Evolutionary conservation across 1,140 invertebrate genomes (phyloP).

Genomic region (Camponotus vicinus): DNA sequence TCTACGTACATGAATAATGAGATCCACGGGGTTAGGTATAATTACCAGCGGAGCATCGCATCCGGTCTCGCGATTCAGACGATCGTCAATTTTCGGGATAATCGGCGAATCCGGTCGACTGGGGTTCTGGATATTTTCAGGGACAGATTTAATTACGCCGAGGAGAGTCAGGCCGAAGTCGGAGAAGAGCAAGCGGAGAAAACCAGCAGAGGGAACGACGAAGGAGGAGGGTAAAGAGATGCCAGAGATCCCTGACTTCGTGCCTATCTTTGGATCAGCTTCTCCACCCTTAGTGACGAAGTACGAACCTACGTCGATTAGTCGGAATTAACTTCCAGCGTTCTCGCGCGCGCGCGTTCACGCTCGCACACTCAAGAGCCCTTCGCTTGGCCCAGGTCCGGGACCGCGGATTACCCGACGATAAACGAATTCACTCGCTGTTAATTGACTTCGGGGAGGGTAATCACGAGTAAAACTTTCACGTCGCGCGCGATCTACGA

Average conservation of each 20-base stretch:
- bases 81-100: slow-evolving; percentile 72
- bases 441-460: slow-evolving; percentile 70
- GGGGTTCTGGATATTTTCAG: slow-evolving; percentile 66
- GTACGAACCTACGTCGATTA: slow-evolving; percentile 72
- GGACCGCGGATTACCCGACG: slow-evolving; percentile 67
- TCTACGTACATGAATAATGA: slow-evolving; percentile 75
- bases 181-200: not conserved
- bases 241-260: slow-evolving; percentile 53
- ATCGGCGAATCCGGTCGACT: slow-evolving; percentile 51
- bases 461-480: slow-evolving; percentile 74
- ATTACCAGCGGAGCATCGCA: slow-evolving; percentile 78
- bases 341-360: slow-evolving; percentile 69
- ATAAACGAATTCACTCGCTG: slow-evolving; percentile 71
- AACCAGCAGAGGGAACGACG: not conserved
- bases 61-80: slow-evolving; percentile 74
- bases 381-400: slow-evolving; percentile 77
- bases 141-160: slow-evolving; percentile 53
- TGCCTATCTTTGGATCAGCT: slow-evolving; percentile 69
- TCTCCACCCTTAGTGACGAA: slow-evolving; percentile 62
- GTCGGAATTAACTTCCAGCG: slow-evolving; percentile 78
- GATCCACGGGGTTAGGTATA: slow-evolving; percentile 75
- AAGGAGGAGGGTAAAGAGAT: slow-evolving; percentile 56
- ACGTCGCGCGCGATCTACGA: slow-evolving; percentile 65
- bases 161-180: slow-evolving; percentile 23
- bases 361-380: slow-evolving; percentile 70